Conservation (phyloP, 1,140 invertebrate species). For the Leguminivora glycinivorella region DNA sequence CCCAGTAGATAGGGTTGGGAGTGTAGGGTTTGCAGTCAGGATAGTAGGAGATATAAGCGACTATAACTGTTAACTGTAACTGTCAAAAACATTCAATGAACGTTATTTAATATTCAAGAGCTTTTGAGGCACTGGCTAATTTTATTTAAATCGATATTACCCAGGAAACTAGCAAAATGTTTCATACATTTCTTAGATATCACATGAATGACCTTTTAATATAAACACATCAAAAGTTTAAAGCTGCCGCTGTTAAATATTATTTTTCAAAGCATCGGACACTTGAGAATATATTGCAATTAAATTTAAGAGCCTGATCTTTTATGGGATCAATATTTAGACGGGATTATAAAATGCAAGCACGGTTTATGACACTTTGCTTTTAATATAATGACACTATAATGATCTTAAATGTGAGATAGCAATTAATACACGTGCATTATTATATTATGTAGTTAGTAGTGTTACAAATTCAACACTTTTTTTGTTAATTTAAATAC, state of each 20-base stretch:
- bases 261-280: background rate
- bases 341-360: background rate
- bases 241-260: constrained; percentile 13
- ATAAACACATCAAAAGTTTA: background rate
- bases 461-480: no score
- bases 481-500: no score
- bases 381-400: background rate
- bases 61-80: no score
- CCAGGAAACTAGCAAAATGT: background rate
- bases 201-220: background rate
- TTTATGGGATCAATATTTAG: constrained; percentile 1
- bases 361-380: background rate
- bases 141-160: background rate
- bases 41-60: no score
- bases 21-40: no score
- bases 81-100: no score
- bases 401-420: background rate
- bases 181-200: background rate
- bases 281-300: constrained; percentile 15
- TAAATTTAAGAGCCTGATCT: constrained; percentile 19
- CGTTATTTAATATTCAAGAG: no score
- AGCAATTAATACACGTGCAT: no score
- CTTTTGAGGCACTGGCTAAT: no score
- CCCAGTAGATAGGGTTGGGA: no score
- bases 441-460: no score